Percentiles rank a stretch among this genome's conserved stretches.
Evolutionary conservation across 2,888 invertebrate species (phyloP).

Genomic region (Drosophila anomelani): DNA sequence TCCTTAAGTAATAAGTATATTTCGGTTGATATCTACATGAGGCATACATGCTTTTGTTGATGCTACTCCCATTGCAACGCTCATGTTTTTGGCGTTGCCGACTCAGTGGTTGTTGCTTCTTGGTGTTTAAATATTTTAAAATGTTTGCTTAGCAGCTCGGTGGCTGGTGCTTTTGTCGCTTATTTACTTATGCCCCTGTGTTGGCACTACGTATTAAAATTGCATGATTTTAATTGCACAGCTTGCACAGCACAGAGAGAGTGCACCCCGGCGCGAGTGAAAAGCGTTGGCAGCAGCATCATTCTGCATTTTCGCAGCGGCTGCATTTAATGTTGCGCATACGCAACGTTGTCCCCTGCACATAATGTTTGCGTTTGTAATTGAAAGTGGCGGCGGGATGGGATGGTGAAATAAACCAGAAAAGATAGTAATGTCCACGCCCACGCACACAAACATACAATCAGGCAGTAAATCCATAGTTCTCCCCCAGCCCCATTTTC

Average conservation of each 20-base stretch:
- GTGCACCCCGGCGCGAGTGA: constrained; percentile 37
- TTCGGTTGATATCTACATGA: not conserved
- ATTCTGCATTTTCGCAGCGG: constrained; percentile 50
- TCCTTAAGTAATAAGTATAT: not conserved
- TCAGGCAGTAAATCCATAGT: constrained; percentile 26
- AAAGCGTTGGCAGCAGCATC: constrained; percentile 33
- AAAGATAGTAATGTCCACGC: constrained; percentile 49
- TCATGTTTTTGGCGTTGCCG: not conserved
- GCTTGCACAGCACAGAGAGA: constrained; percentile 56
- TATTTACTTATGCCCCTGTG: constrained; percentile 76
- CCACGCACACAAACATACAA: not conserved
- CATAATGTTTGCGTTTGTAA: constrained; percentile 41
- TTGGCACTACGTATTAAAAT: constrained; percentile 77
- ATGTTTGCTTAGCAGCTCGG: constrained; percentile 74
- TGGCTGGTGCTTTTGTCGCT: constrained; percentile 48
- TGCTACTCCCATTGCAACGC: not conserved
- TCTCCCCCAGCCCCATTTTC: constrained; percentile 4
- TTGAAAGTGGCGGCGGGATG: constrained; percentile 27
- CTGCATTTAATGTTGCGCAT: constrained; percentile 71
- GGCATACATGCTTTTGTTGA: not conserved
- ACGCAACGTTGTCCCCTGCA: constrained; percentile 56
- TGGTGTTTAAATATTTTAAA: constrained; percentile 76
- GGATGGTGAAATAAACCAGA: constrained; percentile 17
- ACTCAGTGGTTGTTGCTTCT: constrained; percentile 25
- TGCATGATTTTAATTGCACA: constrained; percentile 81